phyloP scores from a whole-genome alignment of 2,888 invertebrate genomes.

The Cryptocheilus praepositus region DNA sequence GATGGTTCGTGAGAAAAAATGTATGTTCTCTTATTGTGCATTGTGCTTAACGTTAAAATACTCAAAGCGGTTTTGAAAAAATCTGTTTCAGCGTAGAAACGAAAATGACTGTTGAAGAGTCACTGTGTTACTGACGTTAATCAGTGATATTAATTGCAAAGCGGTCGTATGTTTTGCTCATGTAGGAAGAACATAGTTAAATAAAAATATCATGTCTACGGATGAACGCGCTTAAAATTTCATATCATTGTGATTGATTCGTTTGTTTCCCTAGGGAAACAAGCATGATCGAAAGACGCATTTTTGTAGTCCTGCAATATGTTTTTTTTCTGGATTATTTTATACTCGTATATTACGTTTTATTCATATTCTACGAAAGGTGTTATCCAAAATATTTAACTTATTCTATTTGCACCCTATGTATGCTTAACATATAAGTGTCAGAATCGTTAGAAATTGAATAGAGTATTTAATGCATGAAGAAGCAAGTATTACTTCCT shows the following conservation, averaged over 20 bases:
- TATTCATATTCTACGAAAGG: constrained; percentile 32
- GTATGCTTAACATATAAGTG: constrained; percentile 38
- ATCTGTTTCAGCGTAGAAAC: too few relatives aligned
- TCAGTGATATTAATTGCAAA: constrained; percentile 39
- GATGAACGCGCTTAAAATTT: constrained; percentile 36
- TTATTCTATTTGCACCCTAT: constrained; percentile 47
- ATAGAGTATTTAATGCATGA: constrained; percentile 26
- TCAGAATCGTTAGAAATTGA: constrained; percentile 29
- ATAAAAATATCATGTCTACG: constrained; percentile 40
- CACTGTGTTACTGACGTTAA: neutral
- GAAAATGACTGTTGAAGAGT: too few relatives aligned
- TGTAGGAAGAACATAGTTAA: constrained; percentile 44
- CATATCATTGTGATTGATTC: neutral
- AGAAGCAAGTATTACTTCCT: constrained; percentile 26
- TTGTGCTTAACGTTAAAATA: too few relatives aligned
- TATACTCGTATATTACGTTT: neutral
- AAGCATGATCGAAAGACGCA: too few relatives aligned
- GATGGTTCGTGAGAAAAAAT: too few relatives aligned
- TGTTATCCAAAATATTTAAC: constrained; percentile 54
- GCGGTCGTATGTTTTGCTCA: constrained; percentile 37
- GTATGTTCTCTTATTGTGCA: too few relatives aligned
- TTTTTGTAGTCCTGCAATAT: too few relatives aligned
- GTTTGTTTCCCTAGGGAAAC: neutral
- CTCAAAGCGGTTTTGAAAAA: too few relatives aligned
- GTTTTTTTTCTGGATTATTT: constrained; percentile 1